A percentile compares a stretch with the other conserved stretches of the same genome.
Evolutionary conservation across 2,797 vertebrate genomes (phyloP).

Genomic region (Odontamblyopus lacepedii): DNA sequence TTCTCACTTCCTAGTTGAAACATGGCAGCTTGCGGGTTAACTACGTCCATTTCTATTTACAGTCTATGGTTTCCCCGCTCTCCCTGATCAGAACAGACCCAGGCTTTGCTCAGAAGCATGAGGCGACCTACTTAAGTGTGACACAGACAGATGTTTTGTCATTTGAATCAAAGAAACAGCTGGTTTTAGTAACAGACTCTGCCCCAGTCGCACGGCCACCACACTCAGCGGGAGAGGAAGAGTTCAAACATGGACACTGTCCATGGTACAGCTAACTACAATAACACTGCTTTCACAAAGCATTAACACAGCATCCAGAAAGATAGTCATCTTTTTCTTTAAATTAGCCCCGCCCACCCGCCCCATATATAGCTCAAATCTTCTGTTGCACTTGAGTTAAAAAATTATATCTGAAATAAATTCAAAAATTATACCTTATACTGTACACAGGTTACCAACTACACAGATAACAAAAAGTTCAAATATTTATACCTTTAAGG

Average conservation of each 20-base stretch:
- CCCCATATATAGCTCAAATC: constrained; percentile 78
- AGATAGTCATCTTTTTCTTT: constrained; percentile 70
- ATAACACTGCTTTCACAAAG: constrained; percentile 79
- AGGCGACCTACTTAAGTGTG: not conserved
- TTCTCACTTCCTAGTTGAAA: too few relatives aligned
- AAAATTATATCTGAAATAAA: constrained; percentile 87
- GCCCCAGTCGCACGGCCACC: constrained; percentile 32
- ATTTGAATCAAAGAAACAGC: constrained; percentile 28
- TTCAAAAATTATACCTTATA: constrained; percentile 82
- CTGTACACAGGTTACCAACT: constrained; percentile 86
- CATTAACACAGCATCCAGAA: constrained; percentile 75
- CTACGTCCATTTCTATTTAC: too few relatives aligned
- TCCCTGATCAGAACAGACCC: constrained; percentile 43
- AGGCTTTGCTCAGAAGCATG: constrained; percentile 32
- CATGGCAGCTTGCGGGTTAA: too few relatives aligned
- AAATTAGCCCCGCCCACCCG: constrained; percentile 54
- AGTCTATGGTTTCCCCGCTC: too few relatives aligned
- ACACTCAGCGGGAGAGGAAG: constrained; percentile 24
- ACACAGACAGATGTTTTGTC: constrained; percentile 24
- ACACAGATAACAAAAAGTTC: constrained; percentile 81
- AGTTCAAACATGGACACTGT: constrained; percentile 36
- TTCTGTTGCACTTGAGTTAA: constrained; percentile 81
- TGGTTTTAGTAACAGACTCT: constrained; percentile 46
- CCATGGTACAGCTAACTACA: constrained; percentile 65
- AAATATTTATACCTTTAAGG: constrained; percentile 81